Conservation (phyloP, 1,140 invertebrate genomes). For the Trinorchestia longiramus region DNA sequence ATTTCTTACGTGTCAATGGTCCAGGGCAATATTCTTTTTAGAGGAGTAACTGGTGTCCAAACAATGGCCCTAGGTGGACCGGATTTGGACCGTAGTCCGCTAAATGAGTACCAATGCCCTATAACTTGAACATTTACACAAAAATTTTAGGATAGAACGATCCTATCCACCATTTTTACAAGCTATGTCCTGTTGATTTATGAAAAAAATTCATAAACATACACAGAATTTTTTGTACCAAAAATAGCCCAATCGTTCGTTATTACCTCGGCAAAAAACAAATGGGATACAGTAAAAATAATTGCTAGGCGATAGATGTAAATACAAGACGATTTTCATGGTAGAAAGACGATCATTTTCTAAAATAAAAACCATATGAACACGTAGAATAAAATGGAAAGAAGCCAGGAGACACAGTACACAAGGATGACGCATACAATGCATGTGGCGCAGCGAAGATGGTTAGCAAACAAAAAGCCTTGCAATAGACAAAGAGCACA, state of each 20-base stretch:
- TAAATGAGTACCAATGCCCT: too few species aligned
- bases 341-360: neutral
- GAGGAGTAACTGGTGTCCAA: too few species aligned
- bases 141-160: too few species aligned
- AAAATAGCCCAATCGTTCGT: too few species aligned
- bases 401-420: neutral
- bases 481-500: neutral
- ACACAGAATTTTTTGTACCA: neutral
- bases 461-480: neutral
- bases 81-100: too few species aligned
- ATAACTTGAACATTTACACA: too few species aligned
- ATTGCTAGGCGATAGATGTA: neutral
- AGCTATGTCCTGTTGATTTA: neutral
- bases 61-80: too few species aligned
- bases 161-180: too few species aligned
- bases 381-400: neutral
- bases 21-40: too few species aligned
- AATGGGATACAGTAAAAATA: neutral
- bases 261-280: neutral
- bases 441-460: constrained; percentile 18
- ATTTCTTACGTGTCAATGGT: too few species aligned
- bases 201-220: neutral
- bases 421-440: constrained; percentile 27
- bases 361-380: neutral
- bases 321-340: neutral